These are phyloP conservation scores for Nasonia longicornis DNA, from an alignment of 1,140 invertebrate genomes.

Conservation along the genomic window DNA sequence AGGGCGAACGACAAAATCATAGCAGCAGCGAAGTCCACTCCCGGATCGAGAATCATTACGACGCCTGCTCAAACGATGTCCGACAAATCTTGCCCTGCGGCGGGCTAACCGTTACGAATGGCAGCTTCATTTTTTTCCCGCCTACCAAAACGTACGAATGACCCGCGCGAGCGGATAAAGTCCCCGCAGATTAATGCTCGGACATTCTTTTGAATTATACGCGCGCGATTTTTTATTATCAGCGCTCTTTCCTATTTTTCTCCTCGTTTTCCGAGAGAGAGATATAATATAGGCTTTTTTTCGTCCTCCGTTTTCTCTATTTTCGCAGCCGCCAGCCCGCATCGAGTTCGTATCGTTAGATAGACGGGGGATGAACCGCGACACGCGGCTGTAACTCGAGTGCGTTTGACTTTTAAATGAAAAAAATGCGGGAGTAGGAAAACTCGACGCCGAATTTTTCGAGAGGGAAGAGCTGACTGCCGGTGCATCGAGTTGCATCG, in stretches of 20 bases:
- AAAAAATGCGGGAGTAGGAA: neutral
- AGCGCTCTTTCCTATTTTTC: slow-evolving; percentile 23
- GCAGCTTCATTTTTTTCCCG: slow-evolving; percentile 60
- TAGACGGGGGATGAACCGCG: neutral
- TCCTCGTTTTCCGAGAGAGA: neutral
- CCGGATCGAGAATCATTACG: slow-evolving; percentile 37
- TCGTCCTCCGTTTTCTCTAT: slow-evolving; percentile 5
- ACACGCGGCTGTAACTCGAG: neutral
- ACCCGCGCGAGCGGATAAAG: slow-evolving; percentile 63
- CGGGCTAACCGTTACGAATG: slow-evolving; percentile 64
- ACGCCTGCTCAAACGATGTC: slow-evolving; percentile 39
- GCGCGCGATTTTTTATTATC: slow-evolving; percentile 65
- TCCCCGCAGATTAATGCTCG: slow-evolving; percentile 58
- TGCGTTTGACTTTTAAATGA: neutral
- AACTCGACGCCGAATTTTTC: neutral
- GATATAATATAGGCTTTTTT: neutral
- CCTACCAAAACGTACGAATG: slow-evolving; percentile 60
- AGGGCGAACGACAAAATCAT: neutral
- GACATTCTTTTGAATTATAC: slow-evolving; percentile 68
- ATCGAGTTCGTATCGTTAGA: neutral
- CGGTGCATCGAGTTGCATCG: neutral
- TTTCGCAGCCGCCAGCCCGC: neutral
- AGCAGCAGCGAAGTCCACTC: neutral
- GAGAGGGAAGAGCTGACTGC: neutral
- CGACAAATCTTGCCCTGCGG: slow-evolving; percentile 58